Base-by-base conservation (phyloP, 2,797 vertebrate genomes). In the Dermochelys coriacea region DNA sequence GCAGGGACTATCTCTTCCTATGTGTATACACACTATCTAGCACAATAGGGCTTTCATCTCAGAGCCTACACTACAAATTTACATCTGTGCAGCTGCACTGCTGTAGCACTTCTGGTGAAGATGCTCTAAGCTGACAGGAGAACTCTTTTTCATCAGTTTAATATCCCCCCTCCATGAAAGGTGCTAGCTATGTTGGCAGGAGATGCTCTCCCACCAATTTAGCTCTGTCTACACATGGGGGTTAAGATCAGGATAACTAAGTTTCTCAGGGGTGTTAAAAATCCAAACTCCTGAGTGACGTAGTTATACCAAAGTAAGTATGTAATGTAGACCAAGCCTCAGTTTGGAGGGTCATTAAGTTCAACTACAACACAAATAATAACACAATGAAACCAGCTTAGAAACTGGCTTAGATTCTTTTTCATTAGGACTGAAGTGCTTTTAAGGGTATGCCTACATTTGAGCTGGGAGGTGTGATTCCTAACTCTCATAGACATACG, bases 101-200 rank as follows among this genome's bases (percentile, higher is more conserved):
- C 19, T n/a, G 8, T 68, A 68, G 34, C 18, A 11, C 61, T 37
- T 19, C 8, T 68, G 34, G 18, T 68, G 16, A 68, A 68, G 18
- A 37, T 68, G n/a, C 5, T 68, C 4, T 21, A n/a, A 64, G 34
- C 8, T 1, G 16, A 19, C 31, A 34, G 7, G 34, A 64, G 34
- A 64, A 34, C 9, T n/a, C 19, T 68, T n/a, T 37, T 19, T 18
- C 9, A 37, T n/a, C 9, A 5, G 18, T 19, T 68, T 10, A n/a
- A 68, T 68, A 61, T 34, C 31, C 16, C 31, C 15, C 16, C n/a
- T 68, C n/a, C 64, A 37, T n/a, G 9, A 21, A n/a, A 68, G 64
- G 18, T 3, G 3, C 9, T 68, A 19, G 5, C 18, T 9, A 21
- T 18, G 5, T 19, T 29, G 27, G 3, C 2, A 2, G 27, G 57